Evolutionary conservation across 2,113 vertebrate species (phyloP).

Genomic region (Oreochromis aureus): DNA sequence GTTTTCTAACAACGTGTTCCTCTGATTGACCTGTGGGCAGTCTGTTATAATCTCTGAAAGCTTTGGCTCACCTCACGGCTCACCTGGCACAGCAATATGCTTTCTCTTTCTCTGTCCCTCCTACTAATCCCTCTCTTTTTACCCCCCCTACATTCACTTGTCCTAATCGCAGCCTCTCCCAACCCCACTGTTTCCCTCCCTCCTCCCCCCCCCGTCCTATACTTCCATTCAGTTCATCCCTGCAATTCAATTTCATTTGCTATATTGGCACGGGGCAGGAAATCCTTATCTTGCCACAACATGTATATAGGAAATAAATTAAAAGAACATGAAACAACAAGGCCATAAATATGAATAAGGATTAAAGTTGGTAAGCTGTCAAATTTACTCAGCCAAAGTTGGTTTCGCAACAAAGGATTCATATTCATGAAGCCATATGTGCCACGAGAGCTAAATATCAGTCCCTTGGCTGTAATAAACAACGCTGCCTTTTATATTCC

Average conservation of each 20-base stretch:
- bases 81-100: slow-evolving; percentile 52
- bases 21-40: slow-evolving; percentile 32
- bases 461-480: slow-evolving; percentile 18
- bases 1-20: slow-evolving; percentile 4
- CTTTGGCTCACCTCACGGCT: slow-evolving; percentile 44
- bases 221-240: slow-evolving; percentile 23
- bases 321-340: slow-evolving; percentile 39
- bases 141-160: background rate
- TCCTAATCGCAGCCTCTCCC: slow-evolving; percentile 33
- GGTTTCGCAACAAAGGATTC: slow-evolving; percentile 23
- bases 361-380: slow-evolving; percentile 48
- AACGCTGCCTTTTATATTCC: background rate
- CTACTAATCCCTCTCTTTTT: slow-evolving; percentile 43
- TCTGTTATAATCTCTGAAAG: slow-evolving; percentile 37
- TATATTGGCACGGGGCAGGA: slow-evolving; percentile 15
- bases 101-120: slow-evolving; percentile 26
- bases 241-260: slow-evolving; percentile 47
- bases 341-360: slow-evolving; percentile 54
- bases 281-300: slow-evolving; percentile 52
- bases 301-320: slow-evolving; percentile 37
- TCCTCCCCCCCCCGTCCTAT: background rate
- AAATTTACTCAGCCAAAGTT: slow-evolving; percentile 19
- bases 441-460: background rate
- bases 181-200: background rate
- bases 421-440: slow-evolving; percentile 15